These are phyloP conservation scores for Hyles vespertilio DNA, from an alignment of 1,140 invertebrate species.

Conservation along the genomic window DNA sequence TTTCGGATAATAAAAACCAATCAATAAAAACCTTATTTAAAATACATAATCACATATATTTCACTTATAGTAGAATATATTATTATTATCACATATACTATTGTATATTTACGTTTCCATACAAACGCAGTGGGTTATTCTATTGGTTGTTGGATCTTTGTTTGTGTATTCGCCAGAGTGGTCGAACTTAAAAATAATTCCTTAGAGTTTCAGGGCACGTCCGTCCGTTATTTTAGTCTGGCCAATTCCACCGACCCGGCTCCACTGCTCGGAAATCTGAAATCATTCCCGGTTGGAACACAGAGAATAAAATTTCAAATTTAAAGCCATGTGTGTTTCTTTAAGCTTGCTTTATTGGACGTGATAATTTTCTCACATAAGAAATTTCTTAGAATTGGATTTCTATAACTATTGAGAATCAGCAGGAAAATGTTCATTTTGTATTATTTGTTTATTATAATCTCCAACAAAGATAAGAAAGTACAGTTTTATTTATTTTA, in stretches of 20 bases:
- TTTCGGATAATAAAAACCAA: too few species aligned
- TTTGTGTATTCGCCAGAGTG: slow-evolving; percentile 25
- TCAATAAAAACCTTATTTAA: too few species aligned
- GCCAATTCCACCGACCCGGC: slow-evolving; percentile 48
- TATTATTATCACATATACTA: too few species aligned
- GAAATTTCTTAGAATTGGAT: too few species aligned
- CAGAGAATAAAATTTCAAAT: slow-evolving; percentile 46
- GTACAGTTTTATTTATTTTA: too few species aligned
- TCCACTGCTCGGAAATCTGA: slow-evolving; percentile 40
- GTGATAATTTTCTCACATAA: background rate
- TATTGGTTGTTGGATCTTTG: slow-evolving; percentile 11
- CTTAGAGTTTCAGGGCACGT: slow-evolving; percentile 61
- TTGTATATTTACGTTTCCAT: too few species aligned
- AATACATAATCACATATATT: too few species aligned
- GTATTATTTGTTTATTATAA: too few species aligned
- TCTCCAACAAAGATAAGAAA: too few species aligned
- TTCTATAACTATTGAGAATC: too few species aligned
- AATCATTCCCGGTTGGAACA: slow-evolving; percentile 37
- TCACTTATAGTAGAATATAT: too few species aligned
- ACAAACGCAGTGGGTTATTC: background rate
- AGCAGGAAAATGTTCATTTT: too few species aligned
- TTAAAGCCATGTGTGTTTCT: slow-evolving; percentile 15
- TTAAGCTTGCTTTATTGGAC: background rate
- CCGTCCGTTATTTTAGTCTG: slow-evolving; percentile 57
- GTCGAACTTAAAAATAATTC: slow-evolving; percentile 47